phyloP scores from a whole-genome alignment of 2,113 vertebrate species.

The Phalacrocorax brasilianus region DNA sequence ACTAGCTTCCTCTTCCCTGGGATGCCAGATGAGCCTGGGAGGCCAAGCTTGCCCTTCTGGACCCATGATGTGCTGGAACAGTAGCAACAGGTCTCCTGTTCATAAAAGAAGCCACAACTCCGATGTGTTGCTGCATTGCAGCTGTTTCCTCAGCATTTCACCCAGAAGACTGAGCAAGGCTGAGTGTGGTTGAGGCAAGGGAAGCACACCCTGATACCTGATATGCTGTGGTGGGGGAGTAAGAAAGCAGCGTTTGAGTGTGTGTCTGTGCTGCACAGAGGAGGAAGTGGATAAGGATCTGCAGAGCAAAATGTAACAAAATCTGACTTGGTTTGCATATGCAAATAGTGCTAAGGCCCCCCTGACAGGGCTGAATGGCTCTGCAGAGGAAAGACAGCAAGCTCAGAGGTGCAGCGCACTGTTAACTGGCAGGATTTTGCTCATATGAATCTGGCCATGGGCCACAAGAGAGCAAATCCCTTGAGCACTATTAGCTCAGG shows the following conservation, averaged over 20 bases:
- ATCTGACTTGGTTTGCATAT: not conserved
- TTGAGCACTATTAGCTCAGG: not conserved
- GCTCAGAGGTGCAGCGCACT: not conserved
- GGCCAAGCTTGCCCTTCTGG: not conserved
- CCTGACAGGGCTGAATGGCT: not conserved
- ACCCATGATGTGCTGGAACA: not conserved
- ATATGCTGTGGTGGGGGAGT: not conserved
- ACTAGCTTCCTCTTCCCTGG: not conserved
- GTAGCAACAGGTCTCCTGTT: not conserved
- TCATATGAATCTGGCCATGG: not conserved
- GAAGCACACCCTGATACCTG: not conserved
- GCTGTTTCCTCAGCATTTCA: not conserved
- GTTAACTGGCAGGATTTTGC: not conserved
- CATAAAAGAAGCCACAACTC: not conserved
- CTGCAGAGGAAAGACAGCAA: not conserved
- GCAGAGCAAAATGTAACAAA: not conserved
- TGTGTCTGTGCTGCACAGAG: not conserved
- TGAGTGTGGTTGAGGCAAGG: not conserved
- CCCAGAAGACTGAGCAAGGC: not conserved
- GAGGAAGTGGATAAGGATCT: not conserved
- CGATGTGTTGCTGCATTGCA: not conserved
- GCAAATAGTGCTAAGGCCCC: not conserved
- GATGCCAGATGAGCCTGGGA: not conserved
- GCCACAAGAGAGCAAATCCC: not conserved
- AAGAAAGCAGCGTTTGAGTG: not conserved